Percentiles rank a stretch among this genome's conserved stretches.
Evolutionary conservation across 2,113 vertebrate genomes (phyloP).

Genomic region (Solea solea): DNA sequence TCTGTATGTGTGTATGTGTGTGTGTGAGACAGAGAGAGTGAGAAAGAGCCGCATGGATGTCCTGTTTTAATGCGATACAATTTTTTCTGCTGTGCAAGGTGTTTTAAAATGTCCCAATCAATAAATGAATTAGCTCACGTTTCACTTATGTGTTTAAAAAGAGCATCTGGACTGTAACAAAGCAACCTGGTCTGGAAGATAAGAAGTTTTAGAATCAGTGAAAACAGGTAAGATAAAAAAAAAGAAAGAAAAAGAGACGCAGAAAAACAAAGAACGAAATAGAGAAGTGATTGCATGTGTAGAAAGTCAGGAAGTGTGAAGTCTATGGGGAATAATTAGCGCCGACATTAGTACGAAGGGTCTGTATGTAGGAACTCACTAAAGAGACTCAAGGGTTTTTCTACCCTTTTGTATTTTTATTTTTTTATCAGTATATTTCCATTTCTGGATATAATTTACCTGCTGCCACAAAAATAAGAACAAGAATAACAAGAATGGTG

Average conservation of each 20-base stretch:
- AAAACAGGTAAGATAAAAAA: slow-evolving; percentile 25
- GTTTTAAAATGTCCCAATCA: slow-evolving; percentile 1
- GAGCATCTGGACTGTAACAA: neutral
- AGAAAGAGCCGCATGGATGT: neutral
- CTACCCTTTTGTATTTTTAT: slow-evolving; percentile 2
- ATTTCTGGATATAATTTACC: slow-evolving; percentile 8
- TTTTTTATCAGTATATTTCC: slow-evolving; percentile 5
- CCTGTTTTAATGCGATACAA: neutral
- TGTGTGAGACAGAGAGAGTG: too few relatives aligned
- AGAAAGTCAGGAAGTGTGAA: slow-evolving; percentile 22
- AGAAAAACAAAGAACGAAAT: slow-evolving; percentile 4
- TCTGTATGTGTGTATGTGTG: neutral
- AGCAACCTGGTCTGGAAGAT: neutral
- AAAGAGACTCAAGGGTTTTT: slow-evolving; percentile 40
- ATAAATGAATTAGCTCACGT: neutral
- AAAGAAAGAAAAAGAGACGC: neutral
- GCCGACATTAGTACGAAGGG: slow-evolving; percentile 65
- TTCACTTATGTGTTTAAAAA: neutral
- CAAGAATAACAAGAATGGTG: too few relatives aligned
- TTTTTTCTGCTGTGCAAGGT: neutral
- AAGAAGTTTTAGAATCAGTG: neutral
- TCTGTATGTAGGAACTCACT: slow-evolving; percentile 59
- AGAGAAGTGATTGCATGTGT: slow-evolving; percentile 19
- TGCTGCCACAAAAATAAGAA: too few relatives aligned
- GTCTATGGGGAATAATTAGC: slow-evolving; percentile 67